These are phyloP conservation scores for Lepidocyrtinus sp. DNA, from an alignment of 2,888 invertebrate species.

Conservation along the genomic window DNA sequence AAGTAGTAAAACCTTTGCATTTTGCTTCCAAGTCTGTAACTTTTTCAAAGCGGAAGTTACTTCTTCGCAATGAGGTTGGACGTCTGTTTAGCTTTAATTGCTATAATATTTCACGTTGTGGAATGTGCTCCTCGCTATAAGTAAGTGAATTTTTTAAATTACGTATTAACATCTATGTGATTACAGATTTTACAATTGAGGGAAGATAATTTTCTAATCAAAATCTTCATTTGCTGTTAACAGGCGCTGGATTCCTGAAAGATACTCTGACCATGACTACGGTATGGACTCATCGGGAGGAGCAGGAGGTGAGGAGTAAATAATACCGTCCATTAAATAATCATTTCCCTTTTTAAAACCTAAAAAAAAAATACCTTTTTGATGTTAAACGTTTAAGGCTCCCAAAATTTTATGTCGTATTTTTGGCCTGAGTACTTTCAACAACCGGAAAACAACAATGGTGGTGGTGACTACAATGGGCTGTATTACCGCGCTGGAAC, in stretches of 20 bases:
- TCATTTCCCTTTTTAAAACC: background rate
- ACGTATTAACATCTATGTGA: background rate
- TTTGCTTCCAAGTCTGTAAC: too few relatives aligned
- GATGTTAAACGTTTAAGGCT: background rate
- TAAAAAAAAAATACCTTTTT: background rate
- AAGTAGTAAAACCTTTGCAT: too few relatives aligned
- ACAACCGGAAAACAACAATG: background rate
- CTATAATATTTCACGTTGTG: background rate
- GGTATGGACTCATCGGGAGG: constrained; percentile 12
- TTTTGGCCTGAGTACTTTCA: constrained; percentile 32
- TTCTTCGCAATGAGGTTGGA: background rate
- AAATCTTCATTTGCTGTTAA: background rate
- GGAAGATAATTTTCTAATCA: background rate
- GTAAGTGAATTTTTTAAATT: background rate
- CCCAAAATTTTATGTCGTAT: constrained; percentile 5
- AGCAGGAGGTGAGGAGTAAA: background rate
- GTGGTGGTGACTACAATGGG: constrained; percentile 31
- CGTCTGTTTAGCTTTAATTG: background rate
- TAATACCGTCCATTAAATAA: background rate
- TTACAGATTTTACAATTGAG: background rate
- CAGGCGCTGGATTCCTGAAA: constrained; percentile 44
- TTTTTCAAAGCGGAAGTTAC: background rate
- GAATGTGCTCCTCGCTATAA: background rate
- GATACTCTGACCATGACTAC: constrained; percentile 30
- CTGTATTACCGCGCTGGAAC: constrained; percentile 19